Conservation (phyloP, 2,797 vertebrate genomes). For the Hoplostethus mediterraneus region DNA sequence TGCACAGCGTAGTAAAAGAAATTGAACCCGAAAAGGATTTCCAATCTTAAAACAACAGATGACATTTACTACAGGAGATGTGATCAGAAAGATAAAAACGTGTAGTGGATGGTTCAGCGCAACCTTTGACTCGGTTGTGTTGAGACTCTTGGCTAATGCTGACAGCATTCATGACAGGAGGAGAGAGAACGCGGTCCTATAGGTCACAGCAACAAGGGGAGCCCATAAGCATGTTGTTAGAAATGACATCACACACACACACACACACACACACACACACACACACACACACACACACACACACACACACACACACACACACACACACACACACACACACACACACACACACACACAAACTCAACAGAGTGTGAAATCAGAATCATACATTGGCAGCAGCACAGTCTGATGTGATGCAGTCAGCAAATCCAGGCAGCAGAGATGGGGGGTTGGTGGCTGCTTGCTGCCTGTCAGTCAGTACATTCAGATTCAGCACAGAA, state of each 20-base stretch:
- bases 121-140: slow-evolving; percentile 50
- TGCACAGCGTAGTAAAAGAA: slow-evolving; percentile 53
- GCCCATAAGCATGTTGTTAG: slow-evolving; percentile 36
- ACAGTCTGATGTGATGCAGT: background rate
- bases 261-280: slow-evolving; percentile 19
- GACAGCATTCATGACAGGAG: background rate
- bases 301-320: slow-evolving; percentile 22
- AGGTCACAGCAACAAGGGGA: slow-evolving; percentile 43
- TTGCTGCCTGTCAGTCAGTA: slow-evolving; percentile 36
- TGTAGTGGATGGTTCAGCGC: slow-evolving; percentile 45
- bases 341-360: slow-evolving; percentile 23
- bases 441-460: background rate
- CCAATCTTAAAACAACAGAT: slow-evolving; percentile 45
- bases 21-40: slow-evolving; percentile 59
- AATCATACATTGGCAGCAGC: slow-evolving; percentile 39
- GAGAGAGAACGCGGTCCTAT: slow-evolving; percentile 8
- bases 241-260: slow-evolving; percentile 14
- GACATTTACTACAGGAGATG: slow-evolving; percentile 44
- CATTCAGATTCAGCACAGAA: slow-evolving; percentile 6
- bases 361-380: slow-evolving; percentile 58
- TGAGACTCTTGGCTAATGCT: slow-evolving; percentile 3
- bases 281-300: slow-evolving; percentile 17
- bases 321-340: slow-evolving; percentile 15
- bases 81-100: slow-evolving; percentile 55
- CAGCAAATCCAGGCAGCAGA: too few species aligned